phyloP scores from a whole-genome alignment of 2,113 vertebrate species.

The Solea senegalensis region DNA sequence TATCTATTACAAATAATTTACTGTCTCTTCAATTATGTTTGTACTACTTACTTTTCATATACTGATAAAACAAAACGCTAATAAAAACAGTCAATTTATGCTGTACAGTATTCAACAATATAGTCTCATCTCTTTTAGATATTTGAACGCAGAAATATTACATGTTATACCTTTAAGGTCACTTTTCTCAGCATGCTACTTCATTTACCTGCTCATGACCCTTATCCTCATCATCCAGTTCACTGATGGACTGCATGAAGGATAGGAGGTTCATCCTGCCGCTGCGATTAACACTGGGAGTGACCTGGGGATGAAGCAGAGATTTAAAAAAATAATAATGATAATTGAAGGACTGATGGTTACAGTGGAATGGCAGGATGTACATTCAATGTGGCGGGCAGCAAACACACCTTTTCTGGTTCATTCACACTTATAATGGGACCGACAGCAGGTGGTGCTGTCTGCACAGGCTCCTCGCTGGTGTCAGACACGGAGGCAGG shows the following conservation, averaged over 20 bases:
- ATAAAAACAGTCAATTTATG: too few relatives aligned
- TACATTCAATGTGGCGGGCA: neutral
- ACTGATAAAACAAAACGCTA: too few relatives aligned
- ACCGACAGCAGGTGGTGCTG: neutral
- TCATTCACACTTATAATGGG: constrained; percentile 72
- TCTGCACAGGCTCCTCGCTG: neutral
- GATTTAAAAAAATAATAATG: neutral
- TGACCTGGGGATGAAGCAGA: constrained; percentile 44
- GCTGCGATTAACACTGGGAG: constrained; percentile 70
- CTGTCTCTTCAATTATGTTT: too few relatives aligned
- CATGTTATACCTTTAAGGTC: too few relatives aligned
- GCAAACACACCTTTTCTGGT: constrained; percentile 61
- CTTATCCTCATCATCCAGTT: constrained; percentile 79
- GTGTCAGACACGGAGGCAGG: neutral
- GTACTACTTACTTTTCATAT: too few relatives aligned
- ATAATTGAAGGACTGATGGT: too few relatives aligned
- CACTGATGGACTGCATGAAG: constrained; percentile 94
- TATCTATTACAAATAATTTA: too few relatives aligned
- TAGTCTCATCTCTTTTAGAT: too few relatives aligned
- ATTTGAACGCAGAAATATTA: too few relatives aligned
- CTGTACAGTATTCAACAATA: too few relatives aligned
- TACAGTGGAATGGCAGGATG: neutral
- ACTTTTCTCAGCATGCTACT: neutral
- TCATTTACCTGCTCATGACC: constrained; percentile 62
- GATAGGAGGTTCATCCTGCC: constrained; percentile 91